Evolutionary conservation across 2,888 invertebrate species (phyloP).

Genomic region (Neocrepidodera transversa): DNA sequence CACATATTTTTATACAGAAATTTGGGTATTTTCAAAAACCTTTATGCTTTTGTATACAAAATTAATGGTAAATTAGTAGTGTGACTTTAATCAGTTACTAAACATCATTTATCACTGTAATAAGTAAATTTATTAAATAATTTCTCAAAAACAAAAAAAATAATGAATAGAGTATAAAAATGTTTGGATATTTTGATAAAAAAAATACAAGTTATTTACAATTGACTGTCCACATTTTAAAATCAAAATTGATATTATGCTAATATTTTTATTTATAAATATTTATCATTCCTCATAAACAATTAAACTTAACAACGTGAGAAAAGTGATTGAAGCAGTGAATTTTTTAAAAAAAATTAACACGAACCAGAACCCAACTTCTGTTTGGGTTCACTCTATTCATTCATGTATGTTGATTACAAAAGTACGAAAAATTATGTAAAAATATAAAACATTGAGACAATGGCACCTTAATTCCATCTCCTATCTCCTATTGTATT

Average conservation of each 20-base stretch:
- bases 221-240: no score
- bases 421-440: slow-evolving; percentile 55
- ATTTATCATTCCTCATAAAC: no score
- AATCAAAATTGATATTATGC: no score
- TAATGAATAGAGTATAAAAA: slow-evolving; percentile 25
- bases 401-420: slow-evolving; percentile 47
- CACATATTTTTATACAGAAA: slow-evolving; percentile 27
- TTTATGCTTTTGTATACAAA: slow-evolving; percentile 19
- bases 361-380: no score
- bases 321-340: no score
- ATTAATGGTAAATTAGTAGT: not conserved
- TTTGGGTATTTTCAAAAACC: slow-evolving; percentile 29
- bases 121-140: slow-evolving; percentile 6
- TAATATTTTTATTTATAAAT: no score
- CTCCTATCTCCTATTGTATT: slow-evolving; percentile 39
- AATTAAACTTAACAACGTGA: no score
- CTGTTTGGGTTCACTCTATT: slow-evolving; percentile 41
- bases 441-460: slow-evolving; percentile 50
- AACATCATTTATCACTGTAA: slow-evolving; percentile 9
- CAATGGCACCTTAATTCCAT: slow-evolving; percentile 50
- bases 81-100: slow-evolving; percentile 10
- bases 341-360: no score
- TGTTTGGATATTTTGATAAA: no score
- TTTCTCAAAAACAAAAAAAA: slow-evolving; percentile 5
- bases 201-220: no score